Evolutionary conservation across 2,888 invertebrate species (phyloP).

Genomic region (Nematopogon swammerdamellus): DNA sequence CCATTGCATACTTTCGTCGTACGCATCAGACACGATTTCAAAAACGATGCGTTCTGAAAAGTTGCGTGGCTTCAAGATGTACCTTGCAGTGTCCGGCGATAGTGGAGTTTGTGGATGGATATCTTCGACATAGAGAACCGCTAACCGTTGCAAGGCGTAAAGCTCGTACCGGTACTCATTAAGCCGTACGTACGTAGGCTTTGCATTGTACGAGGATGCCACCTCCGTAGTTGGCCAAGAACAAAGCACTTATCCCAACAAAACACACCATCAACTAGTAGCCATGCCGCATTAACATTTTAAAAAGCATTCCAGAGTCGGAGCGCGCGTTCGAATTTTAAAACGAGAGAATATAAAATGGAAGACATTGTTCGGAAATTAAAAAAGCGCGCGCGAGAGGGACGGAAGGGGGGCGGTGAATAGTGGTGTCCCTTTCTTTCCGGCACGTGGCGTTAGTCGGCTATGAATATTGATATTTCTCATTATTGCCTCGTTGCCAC

Average conservation of each 20-base stretch:
- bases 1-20: too few species aligned
- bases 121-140: too few species aligned
- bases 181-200: too few species aligned
- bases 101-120: too few species aligned
- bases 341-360: conserved; percentile 18
- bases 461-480: conserved; percentile 32
- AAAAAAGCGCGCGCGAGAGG: conserved; percentile 17
- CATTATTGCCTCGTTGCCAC: conserved; percentile 17
- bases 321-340: conserved; percentile 19
- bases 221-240: neutral
- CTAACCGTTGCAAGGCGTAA: too few species aligned
- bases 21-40: too few species aligned
- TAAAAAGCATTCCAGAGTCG: conserved; percentile 1
- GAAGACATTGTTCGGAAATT: conserved; percentile 19
- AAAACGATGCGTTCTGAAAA: too few species aligned
- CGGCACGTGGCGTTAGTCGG: conserved; percentile 24
- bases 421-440: conserved; percentile 15
- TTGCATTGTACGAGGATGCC: neutral
- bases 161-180: too few species aligned
- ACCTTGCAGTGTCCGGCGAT: too few species aligned
- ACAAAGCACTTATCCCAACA: neutral
- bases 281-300: neutral
- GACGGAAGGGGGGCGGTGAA: conserved; percentile 10
- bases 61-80: too few species aligned
- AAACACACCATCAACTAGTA: neutral